A percentile compares a stretch with the other conserved stretches of the same genome.
Evolutionary conservation across 2,888 invertebrate species (phyloP).

Genomic region (Trisateles emortualis): DNA sequence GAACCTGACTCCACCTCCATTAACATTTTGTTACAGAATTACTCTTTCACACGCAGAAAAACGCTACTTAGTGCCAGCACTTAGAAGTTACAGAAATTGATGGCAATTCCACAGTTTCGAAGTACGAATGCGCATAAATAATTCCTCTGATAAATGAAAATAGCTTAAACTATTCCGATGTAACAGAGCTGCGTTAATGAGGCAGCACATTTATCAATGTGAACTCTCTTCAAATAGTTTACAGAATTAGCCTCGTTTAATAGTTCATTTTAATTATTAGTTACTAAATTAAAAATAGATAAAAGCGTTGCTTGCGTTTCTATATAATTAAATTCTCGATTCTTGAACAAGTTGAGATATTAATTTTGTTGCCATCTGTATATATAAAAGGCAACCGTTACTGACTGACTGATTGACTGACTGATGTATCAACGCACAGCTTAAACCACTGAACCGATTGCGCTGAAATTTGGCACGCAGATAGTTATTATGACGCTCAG

Average conservation of each 20-base stretch:
- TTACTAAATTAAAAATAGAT: constrained; percentile 22
- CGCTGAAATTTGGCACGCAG: too few species aligned
- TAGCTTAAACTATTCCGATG: constrained; percentile 38
- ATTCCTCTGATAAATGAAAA: constrained; percentile 25
- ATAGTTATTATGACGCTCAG: too few species aligned
- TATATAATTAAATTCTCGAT: constrained; percentile 11
- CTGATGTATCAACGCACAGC: too few species aligned
- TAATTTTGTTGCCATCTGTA: neutral
- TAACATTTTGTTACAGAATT: too few species aligned
- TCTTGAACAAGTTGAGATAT: neutral
- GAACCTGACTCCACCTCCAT: too few species aligned
- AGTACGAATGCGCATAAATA: neutral
- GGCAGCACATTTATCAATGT: constrained; percentile 41
- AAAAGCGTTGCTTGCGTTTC: constrained; percentile 9
- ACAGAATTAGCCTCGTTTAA: constrained; percentile 15
- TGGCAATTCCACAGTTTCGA: neutral
- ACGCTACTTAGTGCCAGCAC: too few species aligned
- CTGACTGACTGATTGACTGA: too few species aligned
- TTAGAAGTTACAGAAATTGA: neutral
- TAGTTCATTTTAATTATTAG: constrained; percentile 30
- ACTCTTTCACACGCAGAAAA: too few species aligned
- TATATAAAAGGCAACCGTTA: too few species aligned
- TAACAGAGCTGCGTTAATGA: constrained; percentile 36
- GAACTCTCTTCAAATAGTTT: constrained; percentile 28
- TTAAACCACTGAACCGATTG: too few species aligned